Evolutionary conservation across 2,888 invertebrate genomes (phyloP).

Genomic region (Rhyacophila evoluta): DNA sequence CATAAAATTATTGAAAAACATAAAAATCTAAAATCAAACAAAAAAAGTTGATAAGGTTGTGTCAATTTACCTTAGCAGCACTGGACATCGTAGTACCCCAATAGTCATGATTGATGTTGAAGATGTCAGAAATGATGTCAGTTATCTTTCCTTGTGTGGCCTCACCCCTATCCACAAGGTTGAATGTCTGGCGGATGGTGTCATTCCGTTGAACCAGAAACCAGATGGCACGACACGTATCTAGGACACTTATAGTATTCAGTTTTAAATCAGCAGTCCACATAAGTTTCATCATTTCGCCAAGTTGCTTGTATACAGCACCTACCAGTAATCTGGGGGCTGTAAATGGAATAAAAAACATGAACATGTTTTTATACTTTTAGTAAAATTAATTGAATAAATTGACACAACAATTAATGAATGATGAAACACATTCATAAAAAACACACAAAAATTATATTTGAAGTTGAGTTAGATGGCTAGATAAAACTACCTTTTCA

Average conservation of each 20-base stretch:
- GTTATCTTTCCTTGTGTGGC: constrained; percentile 89
- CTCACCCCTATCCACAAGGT: constrained; percentile 85
- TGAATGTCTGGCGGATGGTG: constrained; percentile 76
- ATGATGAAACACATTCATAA: no score
- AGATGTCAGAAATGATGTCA: constrained; percentile 83
- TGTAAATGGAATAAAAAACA: no score
- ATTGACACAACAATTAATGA: no score
- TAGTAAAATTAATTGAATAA: no score
- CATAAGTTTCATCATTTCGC: constrained; percentile 91
- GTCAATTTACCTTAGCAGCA: constrained; percentile 79
- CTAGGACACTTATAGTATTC: constrained; percentile 89
- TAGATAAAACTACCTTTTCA: no score
- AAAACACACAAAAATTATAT: no score
- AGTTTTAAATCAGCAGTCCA: constrained; percentile 88
- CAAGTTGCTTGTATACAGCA: constrained; percentile 87
- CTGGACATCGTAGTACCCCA: constrained; percentile 86
- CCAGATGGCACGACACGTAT: constrained; percentile 88
- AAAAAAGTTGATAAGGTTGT: no score
- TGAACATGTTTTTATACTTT: no score
- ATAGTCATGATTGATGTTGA: constrained; percentile 88
- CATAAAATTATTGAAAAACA: no score
- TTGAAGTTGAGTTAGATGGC: no score
- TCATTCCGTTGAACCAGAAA: constrained; percentile 71
- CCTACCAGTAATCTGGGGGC: constrained; percentile 89
- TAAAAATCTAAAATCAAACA: no score